Evolutionary conservation across 2,888 invertebrate genomes (phyloP).

Genomic region (Agrilus biguttatus): DNA sequence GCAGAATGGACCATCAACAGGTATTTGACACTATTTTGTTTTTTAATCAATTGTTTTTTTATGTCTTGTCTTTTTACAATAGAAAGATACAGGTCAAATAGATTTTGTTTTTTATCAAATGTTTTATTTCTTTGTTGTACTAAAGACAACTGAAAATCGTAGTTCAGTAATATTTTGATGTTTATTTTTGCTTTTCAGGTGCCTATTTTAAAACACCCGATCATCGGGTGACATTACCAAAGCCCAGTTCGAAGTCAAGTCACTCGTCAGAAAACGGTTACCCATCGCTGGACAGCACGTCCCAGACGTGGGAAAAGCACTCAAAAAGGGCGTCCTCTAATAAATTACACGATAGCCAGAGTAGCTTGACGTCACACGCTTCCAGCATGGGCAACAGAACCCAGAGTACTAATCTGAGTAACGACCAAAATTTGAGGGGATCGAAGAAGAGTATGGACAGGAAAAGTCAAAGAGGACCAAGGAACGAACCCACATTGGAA

Average conservation of each 20-base stretch:
- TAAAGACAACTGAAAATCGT: no score
- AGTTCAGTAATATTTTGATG: no score
- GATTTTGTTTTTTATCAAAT: no score
- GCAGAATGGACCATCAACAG: slow-evolving; percentile 28
- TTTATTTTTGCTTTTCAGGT: slow-evolving; percentile 12
- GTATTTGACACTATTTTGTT: slow-evolving; percentile 2
- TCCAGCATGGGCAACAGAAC: slow-evolving; percentile 28
- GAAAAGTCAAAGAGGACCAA: slow-evolving; percentile 12
- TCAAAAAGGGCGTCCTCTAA: slow-evolving; percentile 18
- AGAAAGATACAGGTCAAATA: no score
- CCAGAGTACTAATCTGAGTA: slow-evolving; percentile 30
- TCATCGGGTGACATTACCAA: slow-evolving; percentile 12
- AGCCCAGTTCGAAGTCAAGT: slow-evolving; percentile 24
- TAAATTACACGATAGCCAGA: slow-evolving; percentile 28
- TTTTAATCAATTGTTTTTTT: no score
- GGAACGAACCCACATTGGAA: slow-evolving; percentile 7
- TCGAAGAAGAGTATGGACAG: slow-evolving; percentile 18
- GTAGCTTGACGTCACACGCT: slow-evolving; percentile 26
- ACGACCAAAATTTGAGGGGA: slow-evolving; percentile 18
- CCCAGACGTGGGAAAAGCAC: slow-evolving; percentile 17
- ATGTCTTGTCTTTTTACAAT: no score
- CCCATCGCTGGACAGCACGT: slow-evolving; percentile 15
- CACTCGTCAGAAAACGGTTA: slow-evolving; percentile 21
- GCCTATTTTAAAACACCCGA: slow-evolving; percentile 24
- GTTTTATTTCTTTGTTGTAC: no score